Base-by-base conservation (phyloP, 2,113 vertebrate genomes). In the Lophochroa leadbeateri region DNA sequence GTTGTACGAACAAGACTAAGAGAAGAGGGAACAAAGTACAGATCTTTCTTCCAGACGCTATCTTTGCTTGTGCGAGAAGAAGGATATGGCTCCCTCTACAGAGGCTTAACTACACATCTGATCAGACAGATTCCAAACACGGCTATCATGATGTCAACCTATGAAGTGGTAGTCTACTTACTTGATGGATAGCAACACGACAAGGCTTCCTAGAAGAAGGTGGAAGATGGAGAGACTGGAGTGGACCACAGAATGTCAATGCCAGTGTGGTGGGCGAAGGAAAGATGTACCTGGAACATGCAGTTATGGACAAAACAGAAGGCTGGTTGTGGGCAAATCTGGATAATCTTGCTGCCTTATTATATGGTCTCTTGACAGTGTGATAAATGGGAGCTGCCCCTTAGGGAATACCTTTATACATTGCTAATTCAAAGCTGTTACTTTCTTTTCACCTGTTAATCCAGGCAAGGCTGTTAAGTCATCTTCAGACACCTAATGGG, bases 91-190 rank as follows among this genome's bases (percentile, higher is more conserved):
- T 98, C 99, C 17, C 98, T 99, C 50, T 99, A 99, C 97, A 98
- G 99, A 68, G 99, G 99, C 92, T 98, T 99, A 80, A 99, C 99
- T 61, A 99, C 99, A 11, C 99, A 99, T 65, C 98, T 99, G 55
- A 97, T 99, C 97, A 98, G 99, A 97, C 99, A 99, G 98, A 99
- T 99, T 95, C 99, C 99, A 91, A 99, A 99, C 98, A 99, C 99
- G 0, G 99, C 99, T 95, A 99, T 99, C 95, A 99, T 99, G 99
- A 99, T 99, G 99, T 99, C 98, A 96, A 99, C 99, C 91, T 99
- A 99, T 72, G 99, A 99, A 97, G 93, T 99, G 96, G 99, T 99
- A 93, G 99, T 99, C 89, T 99, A 99, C 98, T 98, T 99, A 68
- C 98, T 99, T 1, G 98, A 99, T 84, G 98, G 98, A 98, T 99